A percentile compares a stretch with the other conserved stretches of the same genome.
Evolutionary conservation across 1,140 invertebrate genomes (phyloP).

Genomic region (Caenorhabditis brenneri): DNA sequence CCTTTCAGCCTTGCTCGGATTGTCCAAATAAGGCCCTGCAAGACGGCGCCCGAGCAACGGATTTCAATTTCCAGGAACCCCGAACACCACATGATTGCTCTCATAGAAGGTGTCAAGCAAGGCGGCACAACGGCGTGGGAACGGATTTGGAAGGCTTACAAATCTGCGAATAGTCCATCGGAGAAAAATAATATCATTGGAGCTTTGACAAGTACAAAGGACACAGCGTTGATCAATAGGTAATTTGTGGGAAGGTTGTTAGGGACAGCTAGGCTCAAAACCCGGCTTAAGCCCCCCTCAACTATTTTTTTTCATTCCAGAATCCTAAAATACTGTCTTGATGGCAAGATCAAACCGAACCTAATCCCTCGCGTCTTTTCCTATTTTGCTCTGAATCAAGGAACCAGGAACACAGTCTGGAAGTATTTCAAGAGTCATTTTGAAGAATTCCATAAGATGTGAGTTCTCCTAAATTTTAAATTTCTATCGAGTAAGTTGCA

Average conservation of each 20-base stretch:
- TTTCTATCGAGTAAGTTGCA: neutral
- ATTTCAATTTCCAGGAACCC: slow-evolving; percentile 22
- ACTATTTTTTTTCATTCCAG: neutral
- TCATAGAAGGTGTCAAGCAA: slow-evolving; percentile 61
- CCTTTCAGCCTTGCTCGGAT: no score
- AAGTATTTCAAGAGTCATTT: slow-evolving; percentile 57
- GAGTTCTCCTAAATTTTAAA: neutral
- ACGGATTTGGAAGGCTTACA: slow-evolving; percentile 56
- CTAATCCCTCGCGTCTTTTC: slow-evolving; percentile 55
- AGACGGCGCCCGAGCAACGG: no score
- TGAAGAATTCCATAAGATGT: slow-evolving; percentile 56
- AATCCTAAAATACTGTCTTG: slow-evolving; percentile 56
- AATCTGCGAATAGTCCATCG: slow-evolving; percentile 51
- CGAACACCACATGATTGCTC: slow-evolving; percentile 58
- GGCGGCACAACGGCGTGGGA: slow-evolving; percentile 60
- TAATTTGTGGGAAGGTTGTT: no score
- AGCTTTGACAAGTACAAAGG: slow-evolving; percentile 57
- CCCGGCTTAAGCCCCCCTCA: neutral
- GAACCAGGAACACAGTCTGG: slow-evolving; percentile 51
- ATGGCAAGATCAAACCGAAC: slow-evolving; percentile 54
- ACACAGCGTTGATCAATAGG: slow-evolving; percentile 55
- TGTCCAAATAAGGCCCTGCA: no score
- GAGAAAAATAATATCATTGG: slow-evolving; percentile 58
- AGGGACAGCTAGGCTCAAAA: no score
- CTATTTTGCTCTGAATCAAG: slow-evolving; percentile 55